Conservation (phyloP, 2,113 vertebrate genomes). For the Pan troglodytes region NHGRI_mPanTro3-v2.1_pri NC_072401.2:154240501-154241000, state of each 20-base stretch:
- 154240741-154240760: background rate
- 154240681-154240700: background rate
- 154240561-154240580: background rate
- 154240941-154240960: no score
- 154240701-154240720: background rate
- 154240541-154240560: background rate
- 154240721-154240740: background rate
- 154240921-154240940: no score
- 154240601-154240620: background rate
- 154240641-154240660: background rate
- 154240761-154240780: background rate
- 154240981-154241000: no score
- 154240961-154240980: no score
- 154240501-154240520: background rate
- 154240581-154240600: background rate
- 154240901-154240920: constrained; percentile 4
- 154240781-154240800: background rate
- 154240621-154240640: constrained; percentile 23
- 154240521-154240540: background rate
- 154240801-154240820: background rate
- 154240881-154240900: background rate
- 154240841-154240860: background rate
- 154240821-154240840: background rate
- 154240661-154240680: background rate
- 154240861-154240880: background rate